These are phyloP conservation scores for Acanthisitta chloris DNA, from an alignment of 2,113 vertebrate genomes.

Conservation along the genomic window DNA sequence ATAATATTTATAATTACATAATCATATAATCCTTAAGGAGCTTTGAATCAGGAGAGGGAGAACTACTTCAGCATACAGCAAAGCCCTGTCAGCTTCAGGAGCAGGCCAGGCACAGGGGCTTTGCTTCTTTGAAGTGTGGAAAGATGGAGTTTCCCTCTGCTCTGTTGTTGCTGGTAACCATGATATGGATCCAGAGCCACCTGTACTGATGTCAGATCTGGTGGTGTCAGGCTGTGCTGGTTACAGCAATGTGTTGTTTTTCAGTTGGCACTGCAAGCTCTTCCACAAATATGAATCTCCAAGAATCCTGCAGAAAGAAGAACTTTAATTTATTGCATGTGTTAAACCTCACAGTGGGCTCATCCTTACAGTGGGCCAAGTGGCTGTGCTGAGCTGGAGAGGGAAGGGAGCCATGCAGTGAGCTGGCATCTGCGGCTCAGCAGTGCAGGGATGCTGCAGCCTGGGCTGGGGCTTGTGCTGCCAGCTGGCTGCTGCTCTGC, in stretches of 20 bases:
- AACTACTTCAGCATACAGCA: neutral
- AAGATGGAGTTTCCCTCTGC: neutral
- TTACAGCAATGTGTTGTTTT: neutral
- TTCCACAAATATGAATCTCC: neutral
- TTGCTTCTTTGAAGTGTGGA: neutral
- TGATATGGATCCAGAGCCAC: neutral
- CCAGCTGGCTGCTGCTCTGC: neutral
- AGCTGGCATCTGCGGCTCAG: neutral
- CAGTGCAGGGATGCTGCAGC: neutral
- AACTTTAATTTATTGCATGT: neutral
- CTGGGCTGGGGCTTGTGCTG: neutral
- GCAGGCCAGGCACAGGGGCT: neutral
- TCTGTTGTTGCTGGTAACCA: neutral
- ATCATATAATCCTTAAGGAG: neutral
- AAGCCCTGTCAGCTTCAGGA: neutral
- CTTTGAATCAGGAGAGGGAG: neutral
- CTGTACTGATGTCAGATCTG: neutral
- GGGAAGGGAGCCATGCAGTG: neutral
- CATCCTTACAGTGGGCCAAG: fast-evolving
- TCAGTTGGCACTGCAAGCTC: neutral
- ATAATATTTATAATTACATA: neutral
- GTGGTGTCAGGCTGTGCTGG: neutral
- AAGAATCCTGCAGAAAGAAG: neutral
- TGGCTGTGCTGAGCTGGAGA: neutral
- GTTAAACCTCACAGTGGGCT: neutral